Evolutionary conservation across 2,113 vertebrate species (phyloP).

Genomic region (Crotalus tigris): DNA sequence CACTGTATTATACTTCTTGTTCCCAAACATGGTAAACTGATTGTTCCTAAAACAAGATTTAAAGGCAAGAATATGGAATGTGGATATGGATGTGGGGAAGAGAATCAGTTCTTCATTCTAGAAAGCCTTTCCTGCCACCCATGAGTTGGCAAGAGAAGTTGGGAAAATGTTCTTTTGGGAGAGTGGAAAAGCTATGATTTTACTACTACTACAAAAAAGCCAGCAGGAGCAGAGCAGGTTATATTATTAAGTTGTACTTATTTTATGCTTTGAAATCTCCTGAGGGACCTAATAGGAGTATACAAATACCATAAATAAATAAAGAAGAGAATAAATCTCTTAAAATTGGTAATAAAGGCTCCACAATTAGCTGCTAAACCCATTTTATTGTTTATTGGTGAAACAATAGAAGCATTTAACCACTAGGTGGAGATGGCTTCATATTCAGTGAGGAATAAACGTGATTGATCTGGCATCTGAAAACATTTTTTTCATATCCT

Average conservation of each 20-base stretch:
- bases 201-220: not conserved
- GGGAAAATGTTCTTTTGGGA: no score
- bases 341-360: not conserved
- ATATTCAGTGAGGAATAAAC: not conserved
- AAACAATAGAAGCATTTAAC: not conserved
- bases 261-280: not conserved
- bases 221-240: not conserved
- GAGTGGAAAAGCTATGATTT: not conserved
- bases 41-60: no score
- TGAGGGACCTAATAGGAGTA: not conserved
- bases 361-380: not conserved
- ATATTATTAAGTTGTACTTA: not conserved
- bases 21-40: no score
- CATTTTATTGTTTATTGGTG: not conserved
- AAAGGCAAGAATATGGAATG: no score
- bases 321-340: not conserved
- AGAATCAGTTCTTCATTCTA: no score
- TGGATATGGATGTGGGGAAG: no score
- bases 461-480: not conserved
- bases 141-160: no score
- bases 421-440: not conserved
- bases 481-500: fast-evolving
- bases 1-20: no score
- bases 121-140: no score
- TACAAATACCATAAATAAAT: not conserved